Evolutionary conservation across 2,888 invertebrate genomes (phyloP), one percentile per base, ranked within the genome.

Genomic region (Acronicta leporina): DNA sequence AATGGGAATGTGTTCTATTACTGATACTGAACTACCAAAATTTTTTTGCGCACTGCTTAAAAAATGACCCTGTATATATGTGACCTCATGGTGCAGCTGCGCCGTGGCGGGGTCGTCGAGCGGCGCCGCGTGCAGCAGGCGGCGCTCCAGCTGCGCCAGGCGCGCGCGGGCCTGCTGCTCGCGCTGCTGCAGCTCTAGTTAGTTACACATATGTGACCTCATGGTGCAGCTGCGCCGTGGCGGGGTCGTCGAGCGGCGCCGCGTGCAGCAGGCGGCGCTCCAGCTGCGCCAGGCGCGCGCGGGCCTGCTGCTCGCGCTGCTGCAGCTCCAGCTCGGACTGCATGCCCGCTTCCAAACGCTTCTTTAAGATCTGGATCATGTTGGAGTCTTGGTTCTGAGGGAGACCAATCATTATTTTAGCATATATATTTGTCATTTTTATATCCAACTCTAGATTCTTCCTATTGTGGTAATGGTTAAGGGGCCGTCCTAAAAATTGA

Each of bases 301-400:
- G 63, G 48, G 96, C 94, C 30, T 91, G 86, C 45, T 95, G 95
- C 43, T 97, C 87, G 8, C 95, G 87, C 50, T 95, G 95, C 72
- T 96, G 96, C 38, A 96, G 86, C 71, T 96, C 95, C 41, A 95
- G 92, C 77, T 97, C 96, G 0, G 95, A 95, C 44, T 95, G 95
- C 82, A 97, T 89, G 0, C 96, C 95, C 0, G 95, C 94, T 71
- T 97, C 96, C 6, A 97, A 85, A 0, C 96, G 95, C 62, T 95
- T 94, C 71, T 96, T 95, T 75, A 97, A 91, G 56, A 96, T 95
- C 78, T 96, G 95, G 68, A 97, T 96, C 84, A 96, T 95, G 74
- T 95, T 94, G 0, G 96, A 95, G 85, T 96, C 96, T 84, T 96
- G 96, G 27, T 95, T 94, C 90, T 96, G 95, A 1, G 38, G 33